Evolutionary conservation across 2,797 vertebrate species (phyloP).

Genomic region (Neosilurus hyrtlii): DNA sequence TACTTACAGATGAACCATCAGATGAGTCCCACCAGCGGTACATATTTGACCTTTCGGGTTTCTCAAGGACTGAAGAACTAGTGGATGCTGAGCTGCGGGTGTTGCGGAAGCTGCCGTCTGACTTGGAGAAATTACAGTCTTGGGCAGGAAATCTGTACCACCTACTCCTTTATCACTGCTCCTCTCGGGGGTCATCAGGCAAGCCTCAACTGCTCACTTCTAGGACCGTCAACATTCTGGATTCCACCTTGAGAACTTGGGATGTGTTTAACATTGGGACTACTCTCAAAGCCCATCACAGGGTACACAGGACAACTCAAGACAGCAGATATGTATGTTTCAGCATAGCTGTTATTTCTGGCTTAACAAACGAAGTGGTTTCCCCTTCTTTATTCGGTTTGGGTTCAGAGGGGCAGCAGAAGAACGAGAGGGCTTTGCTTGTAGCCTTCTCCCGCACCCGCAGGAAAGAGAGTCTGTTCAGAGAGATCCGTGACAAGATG

Average conservation of each 20-base stretch:
- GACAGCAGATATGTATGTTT: slow-evolving; percentile 67
- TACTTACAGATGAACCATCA: slow-evolving; percentile 59
- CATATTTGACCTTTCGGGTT: slow-evolving; percentile 79
- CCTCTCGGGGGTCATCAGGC: slow-evolving; percentile 49
- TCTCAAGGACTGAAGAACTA: slow-evolving; percentile 72
- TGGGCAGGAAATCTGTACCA: slow-evolving; percentile 64
- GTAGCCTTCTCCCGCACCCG: slow-evolving; percentile 75
- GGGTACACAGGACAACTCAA: slow-evolving; percentile 38
- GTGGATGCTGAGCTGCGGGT: slow-evolving; percentile 76
- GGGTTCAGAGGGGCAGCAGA: slow-evolving; percentile 50
- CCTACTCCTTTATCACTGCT: slow-evolving; percentile 70
- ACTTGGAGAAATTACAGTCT: slow-evolving; percentile 58
- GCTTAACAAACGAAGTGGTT: slow-evolving; percentile 56
- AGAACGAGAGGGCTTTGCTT: slow-evolving; percentile 75
- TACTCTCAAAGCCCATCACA: slow-evolving; percentile 61
- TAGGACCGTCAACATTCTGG: slow-evolving; percentile 67
- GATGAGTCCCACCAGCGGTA: slow-evolving; percentile 67
- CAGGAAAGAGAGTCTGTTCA: slow-evolving; percentile 79
- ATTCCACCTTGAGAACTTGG: slow-evolving; percentile 64
- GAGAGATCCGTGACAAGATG: slow-evolving; percentile 77
- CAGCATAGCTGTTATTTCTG: slow-evolving; percentile 66
- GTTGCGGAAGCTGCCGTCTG: slow-evolving; percentile 62
- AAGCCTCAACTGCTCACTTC: slow-evolving; percentile 68
- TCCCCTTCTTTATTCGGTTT: slow-evolving; percentile 70
- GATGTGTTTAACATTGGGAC: slow-evolving; percentile 80